Evolutionary conservation across 2,113 vertebrate species (phyloP).

Genomic region (Excalfactoria chinensis): DNA sequence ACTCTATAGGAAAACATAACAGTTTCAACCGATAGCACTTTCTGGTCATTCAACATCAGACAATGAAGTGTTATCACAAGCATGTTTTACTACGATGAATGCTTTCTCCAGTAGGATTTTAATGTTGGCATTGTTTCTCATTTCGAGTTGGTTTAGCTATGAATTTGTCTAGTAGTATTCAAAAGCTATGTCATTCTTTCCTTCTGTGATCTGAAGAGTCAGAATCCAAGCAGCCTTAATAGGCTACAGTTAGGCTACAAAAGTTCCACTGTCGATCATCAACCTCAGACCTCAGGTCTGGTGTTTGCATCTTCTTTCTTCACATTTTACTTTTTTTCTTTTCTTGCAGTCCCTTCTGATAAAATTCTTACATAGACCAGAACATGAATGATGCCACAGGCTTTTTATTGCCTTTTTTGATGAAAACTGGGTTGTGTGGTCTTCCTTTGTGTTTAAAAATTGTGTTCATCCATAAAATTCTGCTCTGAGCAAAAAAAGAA

Average conservation of each 20-base stretch:
- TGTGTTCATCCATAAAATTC: background rate
- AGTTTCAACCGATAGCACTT: background rate
- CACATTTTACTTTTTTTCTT: background rate
- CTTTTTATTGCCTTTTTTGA: background rate
- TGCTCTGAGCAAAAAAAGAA: background rate
- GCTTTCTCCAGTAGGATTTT: background rate
- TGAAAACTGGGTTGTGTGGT: background rate
- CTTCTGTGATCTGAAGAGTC: background rate
- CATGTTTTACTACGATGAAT: rapidly evolving
- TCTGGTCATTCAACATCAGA: background rate
- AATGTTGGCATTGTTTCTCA: background rate
- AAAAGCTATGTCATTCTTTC: background rate
- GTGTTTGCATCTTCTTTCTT: background rate
- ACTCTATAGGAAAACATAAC: background rate
- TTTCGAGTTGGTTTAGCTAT: background rate
- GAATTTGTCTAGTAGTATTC: background rate
- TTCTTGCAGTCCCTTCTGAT: background rate
- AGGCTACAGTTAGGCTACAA: rapidly evolving
- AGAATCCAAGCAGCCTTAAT: background rate
- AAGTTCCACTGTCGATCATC: background rate
- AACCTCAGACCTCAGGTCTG: background rate
- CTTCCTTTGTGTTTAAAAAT: background rate
- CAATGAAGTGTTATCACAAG: background rate
- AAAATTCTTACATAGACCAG: background rate
- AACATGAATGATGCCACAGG: background rate